Evolutionary conservation across 53 echinoderm and acorn worm genomes (phyloP), one percentile per base, ranked within the genome.

Genomic region (Stichopus horrens): DNA sequence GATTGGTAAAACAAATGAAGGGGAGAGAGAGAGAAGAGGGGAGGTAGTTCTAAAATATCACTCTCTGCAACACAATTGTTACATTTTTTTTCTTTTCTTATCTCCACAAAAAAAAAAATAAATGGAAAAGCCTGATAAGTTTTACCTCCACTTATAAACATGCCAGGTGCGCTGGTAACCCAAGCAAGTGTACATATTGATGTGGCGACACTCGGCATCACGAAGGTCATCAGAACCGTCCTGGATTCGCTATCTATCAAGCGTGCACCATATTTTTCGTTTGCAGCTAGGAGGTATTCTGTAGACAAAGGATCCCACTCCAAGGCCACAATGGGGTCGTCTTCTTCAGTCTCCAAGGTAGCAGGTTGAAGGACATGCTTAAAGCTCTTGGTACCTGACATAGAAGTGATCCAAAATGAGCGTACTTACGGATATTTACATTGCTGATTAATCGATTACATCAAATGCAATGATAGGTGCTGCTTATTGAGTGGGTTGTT

Each of bases 111-210:
- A 37, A 37, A 37, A 37, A 37, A 37, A 37, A n/a, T n/a, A n/a
- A 37, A 37, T 37, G 37, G 37, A 37, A 37, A 59, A 59, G 11
- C 1, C 59, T 59, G 59, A 9, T 9, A 75, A 21, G 16, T 68
- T 86, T 52, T 84, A 98, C 98, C 98, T 94, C 98, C 98, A 75
- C 96, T 96, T 19, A 96, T 94, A 93, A 98, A 98, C 98, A 98
- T 98, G 20, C 98, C 98, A 22, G 98, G 98, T 65, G 98, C 98
- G 20, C 96, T 94, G 5, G 98, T 95, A 53, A 98, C 95, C 98
- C 98, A 98, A 3, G 98, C 95, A 88, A 98, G 22, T 8, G 98
- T 98, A 54, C 93, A 86, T 7, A 98, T 91, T 18, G 93, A 21
- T 19, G 90, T 90, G 37, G 96, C 93, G 0, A 88, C 79, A 81